Base-by-base conservation (phyloP, 2,113 vertebrate species). In the Hiodon alosoides region DNA sequence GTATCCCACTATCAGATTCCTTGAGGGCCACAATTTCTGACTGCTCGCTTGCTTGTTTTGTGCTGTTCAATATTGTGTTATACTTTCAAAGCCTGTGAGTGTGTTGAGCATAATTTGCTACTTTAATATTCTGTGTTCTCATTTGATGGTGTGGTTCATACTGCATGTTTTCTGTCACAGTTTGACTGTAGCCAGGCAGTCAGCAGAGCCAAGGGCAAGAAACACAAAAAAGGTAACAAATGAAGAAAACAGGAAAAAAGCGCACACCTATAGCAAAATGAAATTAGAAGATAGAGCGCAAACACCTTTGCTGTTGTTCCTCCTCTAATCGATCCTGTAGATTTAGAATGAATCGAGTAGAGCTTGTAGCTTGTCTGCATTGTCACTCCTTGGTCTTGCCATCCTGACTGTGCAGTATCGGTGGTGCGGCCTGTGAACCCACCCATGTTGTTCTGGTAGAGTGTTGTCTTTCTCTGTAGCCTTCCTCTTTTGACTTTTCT, bases 171-270 rank as follows among this genome's bases (percentile, higher is more conserved):
- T 87, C 85, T 82, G 82, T 88, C 84, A 81, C 86, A 91, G 90
- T 91, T 85, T 90, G 88, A 91, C 81, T 85, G 81, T 90, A 90
- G 80, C 88, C 88, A 91, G 85, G 82, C 89, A 90, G 79, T 87
- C 82, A 87, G 69, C 88, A 87, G 83, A 84, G 65, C 86, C 84
- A 82, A 82, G 81, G 88, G 85, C 85, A 75, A 85, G 87, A 87
- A 84, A 83, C 76, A 86, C 77, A 82, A 84, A 86, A 85, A 89
- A 92, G 90, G 90, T 92, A 90, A 90, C 87, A 80, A 85, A 79
- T 81, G 0, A 59, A 52, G 72, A n/a, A 14, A 55, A 10, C 11
- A 2, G 9, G 60, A 70, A 64, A 52, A 6, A 59, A 67, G 52
- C 67, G 50, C 14, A 67, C 13, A 67, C 3, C 3, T 51, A 11